Evolutionary conservation across 37 sponge, comb jelly and placozoan species (phyloP), one percentile per base, ranked within the genome.

Genomic region (Dysidea cf. avara): DNA sequence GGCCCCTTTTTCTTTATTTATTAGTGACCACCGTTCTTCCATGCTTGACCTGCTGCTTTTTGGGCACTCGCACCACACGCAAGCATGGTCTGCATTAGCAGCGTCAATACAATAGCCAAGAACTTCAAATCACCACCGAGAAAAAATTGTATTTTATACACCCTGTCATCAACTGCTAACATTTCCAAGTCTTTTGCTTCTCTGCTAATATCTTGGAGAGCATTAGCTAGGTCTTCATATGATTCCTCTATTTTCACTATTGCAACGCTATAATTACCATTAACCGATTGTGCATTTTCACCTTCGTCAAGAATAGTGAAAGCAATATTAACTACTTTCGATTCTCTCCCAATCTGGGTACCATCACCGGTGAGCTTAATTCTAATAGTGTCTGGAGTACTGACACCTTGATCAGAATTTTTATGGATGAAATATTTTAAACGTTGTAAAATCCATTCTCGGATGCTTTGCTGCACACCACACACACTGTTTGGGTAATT

Each of bases 61-160:
- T 14, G 51, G 51, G 51, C 68, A 67, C 22, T 67, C 47, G 25
- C 68, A 67, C 68, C 68, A 67, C 22, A 67, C 51, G 47, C 68
- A 67, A 13, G n/a, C n/a, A n/a, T n/a, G n/a, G n/a, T n/a, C n/a
- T n/a, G n/a, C n/a, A n/a, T n/a, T n/a, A n/a, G n/a, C 28, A 14
- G 22, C 47, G 30, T 46, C 13, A 14, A 67, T 16, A 46, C 51
- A 24, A 47, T 4, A 26, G 51, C 51, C 7, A 67, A 21, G 30
- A 67, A 67, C 51, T 67, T 67, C 51, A 67, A 13, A 52, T 67
- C 68, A 16, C 68, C 68, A 12, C 68, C 68, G 7, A 67, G 30
- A 34, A 67, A 67, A 52, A 46, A 67, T 28, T 67, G 34, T 48
- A 67, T 13, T 39, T 49, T 67, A 52, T 67, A 67, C 22, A 12